Percentiles rank a stretch among this genome's conserved stretches.
phyloP scores from a whole-genome alignment of 37 sponge, comb jelly and placozoan species.

The Haliclona indistincta region DNA sequence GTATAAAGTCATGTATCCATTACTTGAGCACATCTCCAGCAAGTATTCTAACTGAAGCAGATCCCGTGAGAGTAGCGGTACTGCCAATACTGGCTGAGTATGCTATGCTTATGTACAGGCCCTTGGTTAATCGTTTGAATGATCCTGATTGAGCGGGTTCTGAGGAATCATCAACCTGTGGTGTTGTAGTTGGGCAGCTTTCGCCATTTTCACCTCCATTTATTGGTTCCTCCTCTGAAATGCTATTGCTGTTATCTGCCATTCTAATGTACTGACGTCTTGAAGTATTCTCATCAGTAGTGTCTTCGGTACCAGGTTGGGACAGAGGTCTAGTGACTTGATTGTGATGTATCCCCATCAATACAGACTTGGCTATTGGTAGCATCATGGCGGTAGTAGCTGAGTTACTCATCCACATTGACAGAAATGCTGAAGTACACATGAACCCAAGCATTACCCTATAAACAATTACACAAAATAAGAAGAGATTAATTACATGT shows the following conservation, averaged over 20 bases:
- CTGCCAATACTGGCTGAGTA: slow-evolving; percentile 95
- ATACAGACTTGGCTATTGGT: slow-evolving; percentile 84
- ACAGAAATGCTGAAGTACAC: not conserved
- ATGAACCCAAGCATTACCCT: not conserved
- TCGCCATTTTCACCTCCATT: too few species aligned
- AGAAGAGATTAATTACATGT: too few species aligned
- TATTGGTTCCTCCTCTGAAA: too few species aligned
- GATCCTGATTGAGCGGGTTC: too few species aligned
- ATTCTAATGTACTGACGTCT: too few species aligned
- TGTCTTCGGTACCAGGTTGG: not conserved
- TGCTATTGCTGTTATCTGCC: too few species aligned
- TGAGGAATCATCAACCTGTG: not conserved
- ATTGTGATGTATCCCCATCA: slow-evolving; percentile 43
- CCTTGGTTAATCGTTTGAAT: slow-evolving; percentile 53
- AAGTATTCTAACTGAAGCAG: too few species aligned
- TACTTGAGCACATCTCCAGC: too few species aligned
- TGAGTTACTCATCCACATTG: not conserved
- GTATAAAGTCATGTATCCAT: too few species aligned
- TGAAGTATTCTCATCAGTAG: not conserved
- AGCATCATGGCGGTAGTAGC: slow-evolving; percentile 96
- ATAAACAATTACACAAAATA: not conserved
- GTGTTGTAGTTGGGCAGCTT: too few species aligned
- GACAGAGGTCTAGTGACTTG: not conserved
- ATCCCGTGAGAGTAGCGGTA: slow-evolving; percentile 91
- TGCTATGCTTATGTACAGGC: slow-evolving; percentile 85